Conservation (phyloP, 2,113 vertebrate species). For the Oncorhynchus nerka region DNA sequence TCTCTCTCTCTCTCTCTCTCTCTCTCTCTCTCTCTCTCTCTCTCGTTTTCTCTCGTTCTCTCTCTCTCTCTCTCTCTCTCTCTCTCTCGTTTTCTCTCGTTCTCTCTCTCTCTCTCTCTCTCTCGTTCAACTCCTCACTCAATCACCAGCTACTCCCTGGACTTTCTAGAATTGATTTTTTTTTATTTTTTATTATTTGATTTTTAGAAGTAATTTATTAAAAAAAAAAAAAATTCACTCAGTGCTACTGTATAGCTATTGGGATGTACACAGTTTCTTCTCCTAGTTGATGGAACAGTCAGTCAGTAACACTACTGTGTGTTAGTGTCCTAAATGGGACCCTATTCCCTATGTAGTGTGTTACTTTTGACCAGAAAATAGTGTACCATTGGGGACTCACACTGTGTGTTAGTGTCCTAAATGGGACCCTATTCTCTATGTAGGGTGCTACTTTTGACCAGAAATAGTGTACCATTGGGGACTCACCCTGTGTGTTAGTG, state of each 20-base stretch:
- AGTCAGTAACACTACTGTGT: too few relatives aligned
- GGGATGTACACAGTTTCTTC: slow-evolving; percentile 31
- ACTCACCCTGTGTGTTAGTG: slow-evolving; percentile 28
- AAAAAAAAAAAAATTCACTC: too few relatives aligned
- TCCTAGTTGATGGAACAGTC: slow-evolving; percentile 37
- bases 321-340: too few relatives aligned
- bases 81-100: too few relatives aligned
- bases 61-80: neutral
- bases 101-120: neutral
- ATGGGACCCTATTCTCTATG: too few relatives aligned
- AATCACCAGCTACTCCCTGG: slow-evolving; percentile 54
- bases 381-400: slow-evolving; percentile 31
- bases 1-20: neutral
- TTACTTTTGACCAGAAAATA: too few relatives aligned
- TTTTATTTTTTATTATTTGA: slow-evolving; percentile 2
- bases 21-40: neutral
- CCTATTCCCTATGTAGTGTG: too few relatives aligned
- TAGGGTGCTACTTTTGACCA: too few relatives aligned
- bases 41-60: neutral
- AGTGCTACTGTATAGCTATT: slow-evolving; percentile 28
- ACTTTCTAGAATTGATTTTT: slow-evolving; percentile 2
- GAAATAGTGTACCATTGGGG: neutral
- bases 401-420: slow-evolving; percentile 24
- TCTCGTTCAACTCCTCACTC: neutral
- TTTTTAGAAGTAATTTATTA: slow-evolving; percentile 66